These are phyloP conservation scores for Ectobius pallidus DNA, from an alignment of 2,888 invertebrate species.

Conservation along the genomic window DNA sequence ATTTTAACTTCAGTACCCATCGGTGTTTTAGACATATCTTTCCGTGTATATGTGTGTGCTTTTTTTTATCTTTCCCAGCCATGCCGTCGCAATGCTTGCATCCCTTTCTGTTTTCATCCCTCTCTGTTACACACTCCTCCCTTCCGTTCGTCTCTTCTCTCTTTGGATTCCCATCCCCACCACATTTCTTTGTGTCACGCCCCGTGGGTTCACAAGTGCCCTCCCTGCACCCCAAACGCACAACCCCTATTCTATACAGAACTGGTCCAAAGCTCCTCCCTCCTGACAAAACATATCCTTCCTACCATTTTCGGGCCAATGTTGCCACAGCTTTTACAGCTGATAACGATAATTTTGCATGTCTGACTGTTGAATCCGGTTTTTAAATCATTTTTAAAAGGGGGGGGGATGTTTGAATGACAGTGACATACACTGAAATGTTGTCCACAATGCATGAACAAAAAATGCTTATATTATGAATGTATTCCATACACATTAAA, in stretches of 20 bases:
- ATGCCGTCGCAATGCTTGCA: constrained; percentile 1
- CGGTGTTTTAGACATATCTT: constrained; percentile 26
- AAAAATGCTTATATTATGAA: neutral
- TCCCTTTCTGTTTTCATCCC: neutral
- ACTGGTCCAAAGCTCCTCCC: constrained; percentile 12
- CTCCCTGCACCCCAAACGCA: neutral
- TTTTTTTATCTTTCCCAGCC: constrained; percentile 25
- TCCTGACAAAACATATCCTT: constrained; percentile 20
- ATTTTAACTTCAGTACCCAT: constrained; percentile 22
- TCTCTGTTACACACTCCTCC: constrained; percentile 13
- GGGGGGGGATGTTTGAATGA: constrained; percentile 2
- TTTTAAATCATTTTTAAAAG: neutral
- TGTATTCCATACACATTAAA: constrained; percentile 11
- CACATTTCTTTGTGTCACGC: neutral
- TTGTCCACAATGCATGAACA: neutral
- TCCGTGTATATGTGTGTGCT: neutral
- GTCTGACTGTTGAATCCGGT: constrained; percentile 20
- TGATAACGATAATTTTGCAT: constrained; percentile 20
- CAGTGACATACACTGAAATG: constrained; percentile 11
- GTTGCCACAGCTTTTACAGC: constrained; percentile 19
- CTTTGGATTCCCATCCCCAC: neutral
- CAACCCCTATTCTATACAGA: neutral
- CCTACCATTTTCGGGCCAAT: constrained; percentile 16
- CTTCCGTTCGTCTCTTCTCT: neutral
- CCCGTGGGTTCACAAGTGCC: constrained; percentile 1